Conservation (phyloP, 2,113 vertebrate genomes). For the Rhadina sibilatrix region DNA sequence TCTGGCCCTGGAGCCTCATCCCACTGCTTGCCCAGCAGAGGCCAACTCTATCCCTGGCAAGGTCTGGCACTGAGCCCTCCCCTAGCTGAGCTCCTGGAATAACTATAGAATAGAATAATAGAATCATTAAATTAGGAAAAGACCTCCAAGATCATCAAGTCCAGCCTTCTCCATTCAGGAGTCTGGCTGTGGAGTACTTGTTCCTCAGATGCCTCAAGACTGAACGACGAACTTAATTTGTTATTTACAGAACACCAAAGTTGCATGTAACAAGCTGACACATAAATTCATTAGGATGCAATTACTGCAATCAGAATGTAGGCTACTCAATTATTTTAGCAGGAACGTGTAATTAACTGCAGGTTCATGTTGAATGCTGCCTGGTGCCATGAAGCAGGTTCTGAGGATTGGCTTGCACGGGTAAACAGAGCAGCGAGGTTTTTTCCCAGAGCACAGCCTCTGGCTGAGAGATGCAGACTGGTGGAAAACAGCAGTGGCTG, state of each 20-base stretch:
- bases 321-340: conserved; percentile 44
- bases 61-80: not conserved
- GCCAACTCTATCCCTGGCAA: not conserved
- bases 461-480: not conserved
- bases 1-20: not conserved
- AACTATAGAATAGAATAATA: not conserved
- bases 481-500: not conserved
- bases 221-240: not conserved
- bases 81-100: not conserved
- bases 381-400: not conserved
- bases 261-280: conserved; percentile 6
- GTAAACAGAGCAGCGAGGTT: not conserved
- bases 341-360: conserved; percentile 31
- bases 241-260: conserved; percentile 22
- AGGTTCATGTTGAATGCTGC: conserved; percentile 22
- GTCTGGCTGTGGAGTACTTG: not conserved
- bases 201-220: not conserved
- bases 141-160: not conserved
- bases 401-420: not conserved
- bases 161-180: not conserved
- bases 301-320: conserved; percentile 17
- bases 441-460: not conserved
- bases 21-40: not conserved
- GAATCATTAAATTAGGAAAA: not conserved
- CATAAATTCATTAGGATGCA: conserved; percentile 47